Percentiles rank a stretch among this genome's conserved stretches.
These are phyloP conservation scores for Trichonephila clavata DNA, from an alignment of 1,140 invertebrate genomes.

Conservation along the genomic window DNA sequence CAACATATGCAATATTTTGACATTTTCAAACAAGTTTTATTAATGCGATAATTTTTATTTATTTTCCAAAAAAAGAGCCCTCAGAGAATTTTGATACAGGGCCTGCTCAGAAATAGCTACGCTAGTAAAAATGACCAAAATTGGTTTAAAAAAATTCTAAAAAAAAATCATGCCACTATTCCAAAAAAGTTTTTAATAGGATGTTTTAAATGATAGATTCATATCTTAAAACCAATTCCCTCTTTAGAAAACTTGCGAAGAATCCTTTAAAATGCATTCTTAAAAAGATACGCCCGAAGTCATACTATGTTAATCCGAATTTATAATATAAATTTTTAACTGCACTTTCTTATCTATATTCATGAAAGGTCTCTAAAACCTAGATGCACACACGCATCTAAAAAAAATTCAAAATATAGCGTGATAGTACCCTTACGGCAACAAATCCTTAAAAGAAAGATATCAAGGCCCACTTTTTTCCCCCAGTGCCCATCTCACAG, in stretches of 20 bases:
- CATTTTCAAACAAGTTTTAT: no score
- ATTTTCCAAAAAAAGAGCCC: no score
- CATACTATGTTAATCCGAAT: neutral
- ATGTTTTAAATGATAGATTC: no score
- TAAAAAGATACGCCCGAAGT: neutral
- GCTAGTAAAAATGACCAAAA: no score
- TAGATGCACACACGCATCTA: neutral
- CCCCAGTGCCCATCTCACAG: neutral
- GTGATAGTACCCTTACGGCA: neutral
- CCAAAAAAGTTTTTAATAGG: no score
- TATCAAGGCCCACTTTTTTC: neutral
- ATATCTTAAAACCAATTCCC: no score
- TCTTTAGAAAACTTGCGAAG: neutral
- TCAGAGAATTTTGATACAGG: no score
- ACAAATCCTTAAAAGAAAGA: constrained; percentile 44
- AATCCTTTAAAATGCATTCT: neutral
- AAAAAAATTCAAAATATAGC: neutral
- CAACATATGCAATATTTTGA: no score
- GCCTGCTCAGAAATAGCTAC: no score
- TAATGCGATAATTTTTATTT: no score
- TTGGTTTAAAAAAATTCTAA: no score
- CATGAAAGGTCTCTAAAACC: neutral
- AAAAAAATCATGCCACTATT: no score
- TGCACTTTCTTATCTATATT: neutral
- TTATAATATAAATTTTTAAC: neutral